Evolutionary conservation across 2,888 invertebrate species (phyloP), one percentile per base, ranked within the genome.

Genomic region (Eucera pruinosa): DNA sequence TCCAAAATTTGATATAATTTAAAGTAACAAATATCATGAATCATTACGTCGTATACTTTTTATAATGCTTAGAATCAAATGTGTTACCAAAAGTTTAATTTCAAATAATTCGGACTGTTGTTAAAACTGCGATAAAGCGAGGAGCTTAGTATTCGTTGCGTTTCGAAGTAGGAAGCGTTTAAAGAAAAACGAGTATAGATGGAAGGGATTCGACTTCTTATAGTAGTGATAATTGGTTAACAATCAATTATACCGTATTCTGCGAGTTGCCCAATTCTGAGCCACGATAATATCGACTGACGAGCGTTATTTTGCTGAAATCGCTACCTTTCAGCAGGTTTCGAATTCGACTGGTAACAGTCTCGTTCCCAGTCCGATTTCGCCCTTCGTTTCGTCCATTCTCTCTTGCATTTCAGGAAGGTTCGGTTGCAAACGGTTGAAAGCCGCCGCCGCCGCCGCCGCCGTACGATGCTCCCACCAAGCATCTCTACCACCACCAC

Each of bases 291-390:
- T 90, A 90, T 90, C 89, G 90, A 89, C 87, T 85, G 86, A 89
- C 87, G 88, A 89, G 90, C 89, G 81, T 91, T 91, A 92, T 91
- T 91, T 91, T 83, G 90, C 87, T 89, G 90, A 89, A 90, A 89
- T 90, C 89, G 89, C 89, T 86, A 65, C 61, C 65, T 69, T 52
- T 25, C 45, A 58, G 64, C 64, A 39, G 55, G 67, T 68, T 75
- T 81, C 73, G 70, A 82, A 73, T 85, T 78, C 77, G 65, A n/a
- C 50, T 57, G 52, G 23, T 55, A 20, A 61, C 61, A 58, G 55
- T 71, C 70, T 71, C 80, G 52, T 73, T 80, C 54, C 47, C 52
- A 55, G 55, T 50, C 65, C 65, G 58, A 69, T 79, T 65, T 74
- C 78, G 25, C 50, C 52, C 78, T 66, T 61, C 81, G 54, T 76